These are phyloP conservation scores for Chlorodrepanis virens DNA, from an alignment of 2,113 vertebrate species.

Conservation along the genomic window DNA sequence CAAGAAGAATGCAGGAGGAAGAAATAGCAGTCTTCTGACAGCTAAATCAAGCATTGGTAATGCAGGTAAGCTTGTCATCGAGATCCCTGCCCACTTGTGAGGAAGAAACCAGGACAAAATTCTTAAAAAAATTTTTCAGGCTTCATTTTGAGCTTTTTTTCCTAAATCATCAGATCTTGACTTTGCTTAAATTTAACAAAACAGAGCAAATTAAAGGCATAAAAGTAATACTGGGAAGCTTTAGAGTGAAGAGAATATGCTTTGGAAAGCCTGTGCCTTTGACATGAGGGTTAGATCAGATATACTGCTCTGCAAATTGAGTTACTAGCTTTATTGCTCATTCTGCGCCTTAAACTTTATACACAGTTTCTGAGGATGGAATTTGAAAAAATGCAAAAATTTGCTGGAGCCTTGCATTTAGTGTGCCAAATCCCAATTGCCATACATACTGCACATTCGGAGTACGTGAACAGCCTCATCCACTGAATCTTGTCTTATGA, in stretches of 20 bases:
- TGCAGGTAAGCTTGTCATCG: neutral
- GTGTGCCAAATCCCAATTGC: neutral
- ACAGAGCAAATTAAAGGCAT: neutral
- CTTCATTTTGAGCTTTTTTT: neutral
- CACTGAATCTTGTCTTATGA: slow-evolving; percentile 2
- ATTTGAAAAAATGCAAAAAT: neutral
- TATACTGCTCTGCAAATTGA: neutral
- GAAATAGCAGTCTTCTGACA: neutral
- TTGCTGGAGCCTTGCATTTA: neutral
- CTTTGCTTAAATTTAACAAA: neutral
- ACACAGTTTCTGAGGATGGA: neutral
- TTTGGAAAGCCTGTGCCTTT: neutral
- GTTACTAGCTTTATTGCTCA: neutral
- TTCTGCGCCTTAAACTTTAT: neutral
- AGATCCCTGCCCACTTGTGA: neutral
- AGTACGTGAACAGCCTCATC: neutral
- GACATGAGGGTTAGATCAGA: slow-evolving; percentile 12
- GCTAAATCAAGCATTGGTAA: neutral
- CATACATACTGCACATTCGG: neutral
- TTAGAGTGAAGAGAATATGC: neutral
- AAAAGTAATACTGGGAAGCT: neutral
- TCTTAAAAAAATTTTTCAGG: neutral
- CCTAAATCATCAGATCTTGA: neutral
- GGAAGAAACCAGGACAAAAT: neutral
- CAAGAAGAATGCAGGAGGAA: neutral